Percentiles rank a stretch among this genome's conserved stretches.
phyloP scores from a whole-genome alignment of 1,140 invertebrate genomes.

The Saccostrea cuccullata region DNA sequence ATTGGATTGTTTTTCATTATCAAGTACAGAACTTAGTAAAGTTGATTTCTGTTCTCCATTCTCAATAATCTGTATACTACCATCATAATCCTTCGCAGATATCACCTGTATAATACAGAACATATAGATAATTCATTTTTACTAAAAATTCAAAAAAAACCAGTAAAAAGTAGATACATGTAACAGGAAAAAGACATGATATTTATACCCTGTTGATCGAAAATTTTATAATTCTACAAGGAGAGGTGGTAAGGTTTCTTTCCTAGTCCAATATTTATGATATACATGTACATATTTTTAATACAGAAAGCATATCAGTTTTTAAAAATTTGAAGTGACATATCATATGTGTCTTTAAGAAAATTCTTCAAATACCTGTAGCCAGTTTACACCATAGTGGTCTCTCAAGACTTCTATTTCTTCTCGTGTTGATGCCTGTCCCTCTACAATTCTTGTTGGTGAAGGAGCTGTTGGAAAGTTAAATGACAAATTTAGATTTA shows the following conservation, averaged over 20 bases:
- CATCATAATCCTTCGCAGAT: conserved; percentile 6
- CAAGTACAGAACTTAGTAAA: not conserved
- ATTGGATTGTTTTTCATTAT: conserved; percentile 9
- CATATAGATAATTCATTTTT: not conserved
- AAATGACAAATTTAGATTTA: not conserved
- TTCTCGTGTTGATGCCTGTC: conserved; percentile 49
- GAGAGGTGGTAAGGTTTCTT: no score
- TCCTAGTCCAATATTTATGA: no score
- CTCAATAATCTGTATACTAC: not conserved
- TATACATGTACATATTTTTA: no score
- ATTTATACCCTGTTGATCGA: no score
- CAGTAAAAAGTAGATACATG: no score
- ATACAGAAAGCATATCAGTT: not conserved
- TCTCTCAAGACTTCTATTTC: conserved; percentile 59
- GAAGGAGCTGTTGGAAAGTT: conserved; percentile 39
- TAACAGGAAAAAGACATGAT: no score
- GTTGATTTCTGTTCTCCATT: not conserved
- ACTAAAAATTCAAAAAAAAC: no score
- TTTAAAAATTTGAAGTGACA: not conserved
- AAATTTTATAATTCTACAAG: no score
- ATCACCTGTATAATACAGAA: not conserved
- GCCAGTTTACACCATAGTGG: conserved; percentile 66
- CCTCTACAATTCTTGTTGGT: conserved; percentile 40
- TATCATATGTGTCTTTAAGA: not conserved
- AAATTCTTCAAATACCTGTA: conserved; percentile 45